Percentiles rank a stretch among this genome's conserved stretches.
Conservation (phyloP, 1,140 invertebrate genomes). For the Drosophila pseudoananassae region DNA sequence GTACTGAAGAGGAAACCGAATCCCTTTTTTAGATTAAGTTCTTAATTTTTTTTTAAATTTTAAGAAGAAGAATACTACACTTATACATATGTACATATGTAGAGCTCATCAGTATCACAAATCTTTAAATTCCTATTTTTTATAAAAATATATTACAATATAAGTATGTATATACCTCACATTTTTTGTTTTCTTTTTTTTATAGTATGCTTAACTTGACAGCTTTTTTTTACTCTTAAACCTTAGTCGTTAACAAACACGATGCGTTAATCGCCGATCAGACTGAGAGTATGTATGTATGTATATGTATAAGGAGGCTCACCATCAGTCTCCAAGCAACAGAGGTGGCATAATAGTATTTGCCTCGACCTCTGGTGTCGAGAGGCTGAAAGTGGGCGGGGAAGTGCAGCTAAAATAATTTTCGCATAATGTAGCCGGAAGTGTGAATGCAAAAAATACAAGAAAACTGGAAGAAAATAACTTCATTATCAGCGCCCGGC, state of each 20-base stretch:
- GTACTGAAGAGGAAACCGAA: neutral
- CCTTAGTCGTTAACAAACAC: neutral
- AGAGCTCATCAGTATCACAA: too few relatives aligned
- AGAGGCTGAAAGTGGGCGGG: neutral
- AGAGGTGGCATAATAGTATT: constrained; percentile 51
- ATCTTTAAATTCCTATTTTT: too few relatives aligned
- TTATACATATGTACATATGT: too few relatives aligned
- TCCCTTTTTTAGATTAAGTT: constrained; percentile 1
- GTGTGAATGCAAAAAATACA: constrained; percentile 76
- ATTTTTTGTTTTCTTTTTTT: too few relatives aligned
- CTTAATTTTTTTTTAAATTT: neutral
- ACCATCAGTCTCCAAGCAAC: constrained; percentile 34
- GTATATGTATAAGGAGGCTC: constrained; percentile 5
- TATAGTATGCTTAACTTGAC: too few relatives aligned
- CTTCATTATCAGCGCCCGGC: constrained; percentile 68
- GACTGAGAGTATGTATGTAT: neutral
- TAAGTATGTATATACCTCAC: too few relatives aligned
- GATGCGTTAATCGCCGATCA: neutral
- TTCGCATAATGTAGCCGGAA: constrained; percentile 80
- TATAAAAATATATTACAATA: too few relatives aligned
- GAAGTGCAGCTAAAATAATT: constrained; percentile 81
- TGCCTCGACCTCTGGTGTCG: constrained; percentile 25
- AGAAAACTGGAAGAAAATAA: constrained; percentile 67
- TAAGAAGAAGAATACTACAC: too few relatives aligned
- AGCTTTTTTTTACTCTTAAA: too few relatives aligned